These are phyloP conservation scores for Miltochrista miniata DNA, from an alignment of 2,888 invertebrate species.

Conservation along the genomic window DNA sequence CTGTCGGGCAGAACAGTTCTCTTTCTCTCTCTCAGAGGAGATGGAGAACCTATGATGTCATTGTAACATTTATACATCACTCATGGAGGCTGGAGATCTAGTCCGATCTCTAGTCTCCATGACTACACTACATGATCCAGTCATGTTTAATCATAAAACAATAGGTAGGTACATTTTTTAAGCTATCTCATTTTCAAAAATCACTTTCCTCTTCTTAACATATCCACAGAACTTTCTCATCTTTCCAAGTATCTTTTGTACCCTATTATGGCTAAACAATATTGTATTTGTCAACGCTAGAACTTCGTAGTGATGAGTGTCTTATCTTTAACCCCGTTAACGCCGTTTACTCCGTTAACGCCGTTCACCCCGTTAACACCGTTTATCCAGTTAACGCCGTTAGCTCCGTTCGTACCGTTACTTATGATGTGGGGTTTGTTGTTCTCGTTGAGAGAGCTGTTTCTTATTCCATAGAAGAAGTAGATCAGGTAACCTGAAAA, in stretches of 20 bases:
- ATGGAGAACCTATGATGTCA: background rate
- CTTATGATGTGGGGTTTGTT: constrained; percentile 6
- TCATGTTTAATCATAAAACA: background rate
- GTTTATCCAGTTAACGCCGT: constrained; percentile 2
- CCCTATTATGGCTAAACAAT: background rate
- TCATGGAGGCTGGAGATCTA: too few relatives aligned
- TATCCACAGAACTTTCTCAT: too few relatives aligned
- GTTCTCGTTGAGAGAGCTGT: constrained; percentile 86
- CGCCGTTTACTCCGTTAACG: constrained; percentile 29
- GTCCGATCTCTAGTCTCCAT: too few relatives aligned
- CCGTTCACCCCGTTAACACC: constrained; percentile 31
- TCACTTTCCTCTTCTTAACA: background rate
- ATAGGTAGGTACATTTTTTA: background rate
- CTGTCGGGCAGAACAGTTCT: background rate
- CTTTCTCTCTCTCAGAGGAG: background rate
- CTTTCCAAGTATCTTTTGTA: background rate
- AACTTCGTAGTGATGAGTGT: constrained; percentile 64
- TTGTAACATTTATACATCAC: background rate
- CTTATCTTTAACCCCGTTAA: constrained; percentile 42
- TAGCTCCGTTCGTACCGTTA: constrained; percentile 34
- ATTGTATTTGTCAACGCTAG: constrained; percentile 32
- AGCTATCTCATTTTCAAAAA: constrained; percentile 2
- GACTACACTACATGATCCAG: background rate
- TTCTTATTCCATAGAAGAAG: constrained; percentile 91
- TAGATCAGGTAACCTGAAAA: constrained; percentile 91